These are phyloP conservation scores for Trissolcus brochymenae DNA, from an alignment of 2,888 invertebrate species.

Conservation along the genomic window DNA sequence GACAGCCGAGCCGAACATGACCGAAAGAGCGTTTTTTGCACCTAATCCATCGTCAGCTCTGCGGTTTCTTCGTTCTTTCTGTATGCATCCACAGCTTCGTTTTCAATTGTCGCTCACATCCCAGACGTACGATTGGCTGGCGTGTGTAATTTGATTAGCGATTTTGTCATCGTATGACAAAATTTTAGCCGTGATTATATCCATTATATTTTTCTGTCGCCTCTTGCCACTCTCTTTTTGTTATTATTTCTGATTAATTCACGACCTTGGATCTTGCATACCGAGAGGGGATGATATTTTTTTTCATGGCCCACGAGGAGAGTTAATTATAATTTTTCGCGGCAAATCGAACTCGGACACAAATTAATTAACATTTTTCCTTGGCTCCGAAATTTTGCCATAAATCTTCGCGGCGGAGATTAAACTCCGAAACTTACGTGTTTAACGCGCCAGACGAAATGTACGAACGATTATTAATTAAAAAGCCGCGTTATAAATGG, in stretches of 20 bases:
- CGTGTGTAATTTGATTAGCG: constrained; percentile 73
- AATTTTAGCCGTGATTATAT: too few species aligned
- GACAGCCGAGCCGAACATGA: constrained; percentile 33
- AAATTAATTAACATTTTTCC: constrained; percentile 46
- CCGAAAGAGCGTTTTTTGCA: constrained; percentile 43
- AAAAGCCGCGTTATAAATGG: constrained; percentile 33
- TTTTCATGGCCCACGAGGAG: constrained; percentile 9
- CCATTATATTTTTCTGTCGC: too few species aligned
- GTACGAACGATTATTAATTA: constrained; percentile 39
- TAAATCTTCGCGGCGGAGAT: constrained; percentile 30
- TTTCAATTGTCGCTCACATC: constrained; percentile 63
- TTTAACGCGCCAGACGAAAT: constrained; percentile 17
- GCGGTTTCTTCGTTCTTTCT: constrained; percentile 13
- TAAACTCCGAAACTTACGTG: constrained; percentile 36
- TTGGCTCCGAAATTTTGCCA: constrained; percentile 30
- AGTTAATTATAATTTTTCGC: constrained; percentile 45
- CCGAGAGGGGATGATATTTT: constrained; percentile 9
- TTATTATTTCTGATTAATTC: constrained; percentile 41
- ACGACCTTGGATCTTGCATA: constrained; percentile 20
- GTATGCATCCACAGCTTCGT: constrained; percentile 60
- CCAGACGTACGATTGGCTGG: constrained; percentile 69
- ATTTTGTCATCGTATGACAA: constrained; percentile 69
- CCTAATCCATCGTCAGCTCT: constrained; percentile 15
- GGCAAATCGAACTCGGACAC: constrained; percentile 30
- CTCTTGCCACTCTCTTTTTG: too few species aligned